Conservation (phyloP, 2,113 vertebrate genomes). For the Mobula hypostoma region DNA sequence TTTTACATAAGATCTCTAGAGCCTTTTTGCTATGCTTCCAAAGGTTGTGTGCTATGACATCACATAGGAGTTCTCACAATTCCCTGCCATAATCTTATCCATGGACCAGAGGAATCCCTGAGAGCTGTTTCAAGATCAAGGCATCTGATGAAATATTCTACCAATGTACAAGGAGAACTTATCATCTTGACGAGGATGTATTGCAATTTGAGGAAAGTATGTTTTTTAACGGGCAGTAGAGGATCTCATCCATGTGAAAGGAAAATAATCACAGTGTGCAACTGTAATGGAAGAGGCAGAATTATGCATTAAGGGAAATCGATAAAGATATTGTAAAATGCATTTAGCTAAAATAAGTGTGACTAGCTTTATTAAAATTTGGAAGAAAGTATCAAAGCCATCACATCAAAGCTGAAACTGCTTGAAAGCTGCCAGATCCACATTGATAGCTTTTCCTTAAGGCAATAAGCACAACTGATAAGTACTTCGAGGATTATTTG, state of each 20-base stretch:
- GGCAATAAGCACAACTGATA: not conserved
- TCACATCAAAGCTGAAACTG: constrained; percentile 30
- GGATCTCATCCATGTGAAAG: not conserved
- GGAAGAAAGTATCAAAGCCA: constrained; percentile 20
- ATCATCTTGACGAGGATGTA: not conserved
- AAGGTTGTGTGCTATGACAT: not conserved
- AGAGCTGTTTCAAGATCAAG: not conserved
- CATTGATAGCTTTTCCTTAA: constrained; percentile 20
- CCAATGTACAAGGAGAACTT: not conserved
- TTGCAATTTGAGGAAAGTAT: no score
- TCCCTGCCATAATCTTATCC: not conserved
- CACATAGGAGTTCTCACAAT: not conserved
- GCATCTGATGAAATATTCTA: not conserved
- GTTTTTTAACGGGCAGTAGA: not conserved
- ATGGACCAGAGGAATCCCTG: not conserved
- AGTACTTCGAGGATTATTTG: constrained; percentile 27
- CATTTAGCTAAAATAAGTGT: not conserved
- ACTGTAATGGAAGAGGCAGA: not conserved
- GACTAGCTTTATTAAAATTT: not conserved
- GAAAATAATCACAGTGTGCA: not conserved
- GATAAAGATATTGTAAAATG: not conserved
- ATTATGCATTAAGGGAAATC: not conserved
- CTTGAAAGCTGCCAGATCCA: constrained; percentile 29
- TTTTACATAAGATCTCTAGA: not conserved
- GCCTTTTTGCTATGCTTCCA: not conserved